A percentile compares a stretch with the other conserved stretches of the same genome.
phyloP scores from a whole-genome alignment of 2,113 vertebrate species.

The Grallaria varia region DNA sequence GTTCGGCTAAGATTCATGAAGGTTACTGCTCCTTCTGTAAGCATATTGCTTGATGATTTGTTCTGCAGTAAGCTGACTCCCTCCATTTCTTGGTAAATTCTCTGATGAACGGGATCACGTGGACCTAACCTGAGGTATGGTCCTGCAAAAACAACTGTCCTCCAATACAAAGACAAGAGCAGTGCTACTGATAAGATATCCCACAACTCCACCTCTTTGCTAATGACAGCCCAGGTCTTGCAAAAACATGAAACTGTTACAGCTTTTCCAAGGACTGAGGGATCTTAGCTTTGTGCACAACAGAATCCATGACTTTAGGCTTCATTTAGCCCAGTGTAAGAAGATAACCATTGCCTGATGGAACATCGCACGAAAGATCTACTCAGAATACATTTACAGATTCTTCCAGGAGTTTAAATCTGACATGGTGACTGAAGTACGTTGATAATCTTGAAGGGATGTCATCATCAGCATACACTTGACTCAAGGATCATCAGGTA shows the following conservation, averaged over 20 bases:
- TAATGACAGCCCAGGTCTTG: neutral
- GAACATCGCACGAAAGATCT: neutral
- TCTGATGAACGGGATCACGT: neutral
- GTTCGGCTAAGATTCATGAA: neutral
- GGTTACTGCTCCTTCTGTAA: neutral
- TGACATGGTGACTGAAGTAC: neutral
- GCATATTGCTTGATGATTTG: neutral
- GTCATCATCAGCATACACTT: neutral
- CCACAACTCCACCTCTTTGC: neutral
- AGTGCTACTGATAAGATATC: neutral
- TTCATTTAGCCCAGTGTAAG: neutral
- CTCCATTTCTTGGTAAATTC: neutral
- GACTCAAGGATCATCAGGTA: neutral
- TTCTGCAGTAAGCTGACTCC: neutral
- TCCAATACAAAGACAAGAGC: neutral
- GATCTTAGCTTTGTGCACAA: neutral
- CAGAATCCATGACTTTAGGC: neutral
- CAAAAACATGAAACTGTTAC: neutral
- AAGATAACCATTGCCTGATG: neutral
- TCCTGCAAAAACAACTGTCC: neutral
- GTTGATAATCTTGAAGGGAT: neutral
- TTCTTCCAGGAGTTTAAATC: neutral
- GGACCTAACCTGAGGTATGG: neutral
- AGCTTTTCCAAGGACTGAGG: neutral
- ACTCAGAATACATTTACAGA: neutral